phyloP scores from a whole-genome alignment of 1,140 invertebrate species.

The Penaeus indicus region DNA sequence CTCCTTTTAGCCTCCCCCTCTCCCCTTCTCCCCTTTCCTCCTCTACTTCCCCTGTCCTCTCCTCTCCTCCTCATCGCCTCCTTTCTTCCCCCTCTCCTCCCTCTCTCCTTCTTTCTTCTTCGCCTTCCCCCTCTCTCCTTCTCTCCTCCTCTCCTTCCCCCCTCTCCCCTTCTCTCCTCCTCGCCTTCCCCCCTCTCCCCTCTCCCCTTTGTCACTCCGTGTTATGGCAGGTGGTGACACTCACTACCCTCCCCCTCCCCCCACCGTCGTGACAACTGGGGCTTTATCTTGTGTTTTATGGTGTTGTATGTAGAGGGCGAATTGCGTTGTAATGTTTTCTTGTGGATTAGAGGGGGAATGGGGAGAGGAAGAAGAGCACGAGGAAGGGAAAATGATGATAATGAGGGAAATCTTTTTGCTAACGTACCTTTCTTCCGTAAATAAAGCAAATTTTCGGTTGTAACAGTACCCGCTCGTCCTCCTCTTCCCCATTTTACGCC shows the following conservation, averaged over 20 bases:
- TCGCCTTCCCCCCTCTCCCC: neutral
- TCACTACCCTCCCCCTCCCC: neutral
- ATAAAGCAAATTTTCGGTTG: too few species aligned
- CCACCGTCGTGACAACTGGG: too few species aligned
- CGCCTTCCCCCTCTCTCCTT: neutral
- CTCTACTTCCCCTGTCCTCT: neutral
- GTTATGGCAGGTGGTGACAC: too few species aligned
- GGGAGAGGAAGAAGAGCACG: too few species aligned
- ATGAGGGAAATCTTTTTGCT: too few species aligned
- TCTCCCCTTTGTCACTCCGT: neutral
- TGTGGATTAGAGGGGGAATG: too few species aligned
- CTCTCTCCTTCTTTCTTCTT: neutral
- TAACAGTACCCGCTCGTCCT: neutral
- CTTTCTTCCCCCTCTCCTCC: neutral
- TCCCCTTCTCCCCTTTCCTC: neutral
- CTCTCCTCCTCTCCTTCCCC: neutral
- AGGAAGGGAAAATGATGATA: too few species aligned
- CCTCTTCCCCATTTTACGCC: neutral
- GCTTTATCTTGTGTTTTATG: too few species aligned
- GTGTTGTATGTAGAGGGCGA: too few species aligned
- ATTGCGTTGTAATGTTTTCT: too few species aligned
- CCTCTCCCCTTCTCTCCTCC: neutral
- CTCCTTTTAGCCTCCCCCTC: neutral
- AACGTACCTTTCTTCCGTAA: too few species aligned
- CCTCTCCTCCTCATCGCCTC: neutral